Evolutionary conservation across 1,140 invertebrate genomes (phyloP).

Genomic region (Propsilocerus akamusi): DNA sequence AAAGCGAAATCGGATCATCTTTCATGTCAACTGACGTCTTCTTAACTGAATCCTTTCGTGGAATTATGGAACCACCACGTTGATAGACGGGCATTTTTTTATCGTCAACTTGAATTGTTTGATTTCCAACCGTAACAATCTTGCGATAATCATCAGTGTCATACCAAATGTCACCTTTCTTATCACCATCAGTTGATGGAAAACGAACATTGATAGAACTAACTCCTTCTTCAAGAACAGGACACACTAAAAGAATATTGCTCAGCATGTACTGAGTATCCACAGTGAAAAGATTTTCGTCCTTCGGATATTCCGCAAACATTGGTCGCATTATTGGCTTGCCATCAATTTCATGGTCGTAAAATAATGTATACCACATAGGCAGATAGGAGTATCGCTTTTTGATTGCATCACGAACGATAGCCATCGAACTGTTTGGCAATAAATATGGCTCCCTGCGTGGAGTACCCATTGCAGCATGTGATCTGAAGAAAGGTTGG

Average conservation of each 20-base stretch:
- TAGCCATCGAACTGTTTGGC: conserved; percentile 50
- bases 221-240: conserved; percentile 63
- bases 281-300: conserved; percentile 57
- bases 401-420: conserved; percentile 64
- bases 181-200: conserved; percentile 43
- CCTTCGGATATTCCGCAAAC: conserved; percentile 77
- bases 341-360: conserved; percentile 64
- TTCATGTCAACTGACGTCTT: conserved; percentile 69
- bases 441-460: conserved; percentile 93
- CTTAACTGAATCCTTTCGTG: conserved; percentile 76
- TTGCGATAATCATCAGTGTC: conserved; percentile 64
- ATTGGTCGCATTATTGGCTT: conserved; percentile 78
- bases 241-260: conserved; percentile 63
- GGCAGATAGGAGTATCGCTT: conserved; percentile 77
- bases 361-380: conserved; percentile 92
- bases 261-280: conserved; percentile 73
- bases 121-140: conserved; percentile 33
- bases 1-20: conserved; percentile 84
- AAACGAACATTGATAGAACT: conserved; percentile 73
- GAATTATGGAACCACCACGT: conserved; percentile 81
- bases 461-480: conserved; percentile 74
- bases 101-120: conserved; percentile 46
- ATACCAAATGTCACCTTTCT: conserved; percentile 60
- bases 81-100: conserved; percentile 82
- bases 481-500: conserved; percentile 40